Base-by-base conservation (phyloP, 2,797 vertebrate genomes). In the Glyptemys insculpta region DNA sequence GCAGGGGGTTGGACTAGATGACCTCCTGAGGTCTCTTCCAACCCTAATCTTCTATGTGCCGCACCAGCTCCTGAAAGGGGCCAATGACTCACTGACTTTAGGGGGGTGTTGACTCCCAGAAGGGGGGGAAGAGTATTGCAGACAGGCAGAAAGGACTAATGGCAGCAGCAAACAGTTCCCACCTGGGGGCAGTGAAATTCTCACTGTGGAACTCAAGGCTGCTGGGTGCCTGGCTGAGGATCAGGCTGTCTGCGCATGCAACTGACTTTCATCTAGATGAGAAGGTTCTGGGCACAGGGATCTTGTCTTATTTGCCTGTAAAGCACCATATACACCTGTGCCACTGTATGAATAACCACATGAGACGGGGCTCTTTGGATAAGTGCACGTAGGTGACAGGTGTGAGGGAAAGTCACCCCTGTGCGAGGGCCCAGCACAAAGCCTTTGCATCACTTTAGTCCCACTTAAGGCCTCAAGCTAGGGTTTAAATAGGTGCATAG, bases 41-140 rank as follows among this genome's bases (percentile, higher is more conserved):
- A 21, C 19, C 21, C 21, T 54, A 4, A 23, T 23, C 1, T 54
- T 54, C 53, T 54, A 27, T 44, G 57, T 0, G 0, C 56, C 68
- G 56, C 62, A 31, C 21, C 47, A 31, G 87, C 53, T 1, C 3
- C 76, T 81, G 79, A 88, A 1, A 81, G 76, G 81, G 62, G 91
- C 87, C 81, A 74, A 96, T 83, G 83, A 52, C 62, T 56, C 79
- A 2, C 29, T 2, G n/a, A 8, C 47, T 1, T 12, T 3, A 27
- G 19, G 12, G 44, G 57, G 31, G 29, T 2, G 21, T 8, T 0
- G 95, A 88, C 95, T 92, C 54, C 53, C 72, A 57, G n/a, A 10
- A 31, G 44, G 41, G 25, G 41, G 23, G 29, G 4, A 7, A 31
- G 27, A 78, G 27, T 49, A 29, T 47, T 4, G 8, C 21, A 49